phyloP scores from a whole-genome alignment of 2,113 vertebrate genomes.

The Tangachromis dhanisi region DNA sequence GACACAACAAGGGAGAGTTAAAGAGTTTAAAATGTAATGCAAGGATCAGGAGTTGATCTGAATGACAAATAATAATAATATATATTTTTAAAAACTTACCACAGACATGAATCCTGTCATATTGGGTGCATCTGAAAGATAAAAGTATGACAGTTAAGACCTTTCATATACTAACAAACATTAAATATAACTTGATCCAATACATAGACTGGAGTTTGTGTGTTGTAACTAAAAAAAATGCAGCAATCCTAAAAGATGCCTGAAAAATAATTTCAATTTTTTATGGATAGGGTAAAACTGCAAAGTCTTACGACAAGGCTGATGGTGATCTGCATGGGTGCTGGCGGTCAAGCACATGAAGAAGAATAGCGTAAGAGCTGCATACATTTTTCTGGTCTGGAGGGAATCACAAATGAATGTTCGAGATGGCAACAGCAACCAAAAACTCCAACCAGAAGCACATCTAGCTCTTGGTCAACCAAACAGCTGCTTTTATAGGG shows the following conservation, averaged over 20 bases:
- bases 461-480: neutral
- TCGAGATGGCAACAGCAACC: slow-evolving; percentile 13
- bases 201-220: neutral
- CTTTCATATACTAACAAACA: neutral
- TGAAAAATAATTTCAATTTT: neutral
- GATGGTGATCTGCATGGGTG: slow-evolving; percentile 45
- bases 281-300: neutral
- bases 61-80: neutral
- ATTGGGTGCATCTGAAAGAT: slow-evolving; percentile 59
- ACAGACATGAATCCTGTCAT: slow-evolving; percentile 56
- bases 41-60: neutral
- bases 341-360: slow-evolving; percentile 47
- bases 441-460: neutral
- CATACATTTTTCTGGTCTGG: slow-evolving; percentile 41
- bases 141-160: neutral
- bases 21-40: neutral
- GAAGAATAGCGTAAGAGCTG: slow-evolving; percentile 21
- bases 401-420: neutral
- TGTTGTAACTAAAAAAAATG: neutral
- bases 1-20: neutral
- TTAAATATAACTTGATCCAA: neutral
- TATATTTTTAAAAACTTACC: slow-evolving; percentile 32
- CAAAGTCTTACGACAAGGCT: slow-evolving; percentile 57
- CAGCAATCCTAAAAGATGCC: neutral
- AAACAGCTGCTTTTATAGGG: slow-evolving; percentile 48